Conservation (phyloP, 1,140 invertebrate species). For the Plutomurus gul region DNA sequence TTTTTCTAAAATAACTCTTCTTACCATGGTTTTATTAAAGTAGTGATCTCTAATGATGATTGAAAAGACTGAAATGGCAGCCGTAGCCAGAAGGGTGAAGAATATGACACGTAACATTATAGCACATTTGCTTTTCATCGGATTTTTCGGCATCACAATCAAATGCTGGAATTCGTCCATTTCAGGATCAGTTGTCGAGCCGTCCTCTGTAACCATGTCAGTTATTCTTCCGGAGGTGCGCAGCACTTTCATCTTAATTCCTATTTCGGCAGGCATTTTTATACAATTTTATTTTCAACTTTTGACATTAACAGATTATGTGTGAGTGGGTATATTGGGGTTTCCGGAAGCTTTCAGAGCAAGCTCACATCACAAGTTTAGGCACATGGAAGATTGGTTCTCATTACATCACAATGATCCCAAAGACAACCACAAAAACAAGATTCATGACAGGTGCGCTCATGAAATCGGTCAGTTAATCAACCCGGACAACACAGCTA, state of each 20-base stretch:
- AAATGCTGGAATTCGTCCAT: slow-evolving; percentile 43
- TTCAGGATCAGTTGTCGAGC: not conserved
- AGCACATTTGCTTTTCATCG: slow-evolving; percentile 26
- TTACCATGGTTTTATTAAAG: not conserved
- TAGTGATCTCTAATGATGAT: slow-evolving; percentile 40
- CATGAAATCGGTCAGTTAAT: too few relatives aligned
- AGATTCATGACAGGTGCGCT: too few relatives aligned
- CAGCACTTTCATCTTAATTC: slow-evolving; percentile 48
- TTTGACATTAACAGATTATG: not conserved
- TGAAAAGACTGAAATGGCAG: slow-evolving; percentile 1
- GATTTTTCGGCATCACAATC: slow-evolving; percentile 40
- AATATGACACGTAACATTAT: slow-evolving; percentile 30
- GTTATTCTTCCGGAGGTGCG: not conserved
- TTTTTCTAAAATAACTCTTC: not conserved
- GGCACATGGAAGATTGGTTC: not conserved
- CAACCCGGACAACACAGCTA: too few relatives aligned
- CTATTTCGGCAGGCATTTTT: slow-evolving; percentile 32
- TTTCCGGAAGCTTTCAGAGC: not conserved
- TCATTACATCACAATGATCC: too few relatives aligned
- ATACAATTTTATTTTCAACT: not conserved
- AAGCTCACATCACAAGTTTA: not conserved
- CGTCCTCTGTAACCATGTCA: not conserved
- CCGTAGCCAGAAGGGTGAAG: slow-evolving; percentile 9
- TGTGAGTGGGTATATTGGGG: not conserved
- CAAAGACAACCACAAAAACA: not conserved